Base-by-base conservation (phyloP, 2,888 invertebrate genomes). In the Stictocephala bisonia region DNA sequence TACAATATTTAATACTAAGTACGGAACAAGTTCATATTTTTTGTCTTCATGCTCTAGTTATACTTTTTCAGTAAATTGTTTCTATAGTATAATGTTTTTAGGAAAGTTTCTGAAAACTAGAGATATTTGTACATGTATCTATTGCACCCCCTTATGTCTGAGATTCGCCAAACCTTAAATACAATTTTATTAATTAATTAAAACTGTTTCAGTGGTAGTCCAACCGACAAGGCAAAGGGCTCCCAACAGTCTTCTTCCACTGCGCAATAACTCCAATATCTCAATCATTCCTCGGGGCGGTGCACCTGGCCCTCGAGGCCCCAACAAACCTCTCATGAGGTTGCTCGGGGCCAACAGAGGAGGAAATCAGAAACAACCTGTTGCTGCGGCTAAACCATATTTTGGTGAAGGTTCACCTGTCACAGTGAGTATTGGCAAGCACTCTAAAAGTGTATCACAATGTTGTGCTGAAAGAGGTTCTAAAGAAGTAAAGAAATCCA, bases 251-350 rank as follows among this genome's bases (percentile, higher is more conserved):
- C 73, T 79, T 50, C 64, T 66, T 20, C 40, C 35, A 15, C 75
- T 84, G 35, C 81, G 85, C 70, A 84, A 84, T 77, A 84, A 84
- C 77, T 82, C 84, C 15, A 84, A 83, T 13, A 84, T 85, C 73
- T 84, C 85, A 24, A 84, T 85, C 75, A 85, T 84, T 75, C 84
- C 85, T 15, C 73, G 77, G 11, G 74, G 72, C 22, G 58, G 73
- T 13, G 58, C 71, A 9, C 41, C 72, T 9, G 64, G 67, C 4
- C 64, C 51, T 20, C 51, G 69, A 22, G 68, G 73, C n/a, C 50
- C 48, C 26, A 51, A 74, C 35, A 66, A 67, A 44, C 67, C 74
- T 4, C 41, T 74, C 20, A 66, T 69, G 15, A 58, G 73, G 18
- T 22, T 73, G 51, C 69, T 69, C 6, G 73, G 73, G 2, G 20